phyloP scores from a whole-genome alignment of 2,888 invertebrate genomes.

The Brachyptera putata region DNA sequence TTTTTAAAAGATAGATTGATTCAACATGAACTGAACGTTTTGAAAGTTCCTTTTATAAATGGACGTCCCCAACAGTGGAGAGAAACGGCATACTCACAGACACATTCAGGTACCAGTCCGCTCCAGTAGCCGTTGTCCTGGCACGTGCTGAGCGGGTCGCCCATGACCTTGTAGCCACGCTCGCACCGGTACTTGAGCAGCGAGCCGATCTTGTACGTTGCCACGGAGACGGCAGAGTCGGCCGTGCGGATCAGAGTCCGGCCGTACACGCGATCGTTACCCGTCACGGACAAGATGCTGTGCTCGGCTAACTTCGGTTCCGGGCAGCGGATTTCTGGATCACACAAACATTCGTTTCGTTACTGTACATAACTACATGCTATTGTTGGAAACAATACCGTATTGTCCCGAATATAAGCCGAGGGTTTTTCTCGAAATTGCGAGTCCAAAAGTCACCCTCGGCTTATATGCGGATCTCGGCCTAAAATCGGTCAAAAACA shows the following conservation, averaged over 20 bases:
- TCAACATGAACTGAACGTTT: no score
- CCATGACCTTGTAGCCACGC: conserved; percentile 81
- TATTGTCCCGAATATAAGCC: no score
- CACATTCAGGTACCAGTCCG: conserved; percentile 74
- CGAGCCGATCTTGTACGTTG: conserved; percentile 81
- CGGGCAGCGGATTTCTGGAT: conserved; percentile 77
- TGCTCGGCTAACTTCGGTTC: conserved; percentile 80
- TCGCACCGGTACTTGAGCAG: conserved; percentile 86
- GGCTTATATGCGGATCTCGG: no score
- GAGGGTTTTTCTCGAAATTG: no score
- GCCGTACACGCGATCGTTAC: conserved; percentile 86
- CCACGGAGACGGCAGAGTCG: conserved; percentile 57
- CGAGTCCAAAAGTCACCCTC: no score
- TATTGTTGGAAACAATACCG: no score
- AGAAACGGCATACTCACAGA: no score
- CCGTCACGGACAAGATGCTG: conserved; percentile 82
- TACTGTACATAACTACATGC: neutral
- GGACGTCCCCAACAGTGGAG: no score
- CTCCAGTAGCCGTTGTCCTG: conserved; percentile 84
- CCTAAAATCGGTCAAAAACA: no score
- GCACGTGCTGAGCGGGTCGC: conserved; percentile 79
- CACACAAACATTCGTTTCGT: no score
- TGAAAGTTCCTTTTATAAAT: no score
- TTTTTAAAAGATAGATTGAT: no score
- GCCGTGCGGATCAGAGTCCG: conserved; percentile 74